Base-by-base conservation (phyloP, 2,113 vertebrate genomes). In the Scartelaos histophorus region DNA sequence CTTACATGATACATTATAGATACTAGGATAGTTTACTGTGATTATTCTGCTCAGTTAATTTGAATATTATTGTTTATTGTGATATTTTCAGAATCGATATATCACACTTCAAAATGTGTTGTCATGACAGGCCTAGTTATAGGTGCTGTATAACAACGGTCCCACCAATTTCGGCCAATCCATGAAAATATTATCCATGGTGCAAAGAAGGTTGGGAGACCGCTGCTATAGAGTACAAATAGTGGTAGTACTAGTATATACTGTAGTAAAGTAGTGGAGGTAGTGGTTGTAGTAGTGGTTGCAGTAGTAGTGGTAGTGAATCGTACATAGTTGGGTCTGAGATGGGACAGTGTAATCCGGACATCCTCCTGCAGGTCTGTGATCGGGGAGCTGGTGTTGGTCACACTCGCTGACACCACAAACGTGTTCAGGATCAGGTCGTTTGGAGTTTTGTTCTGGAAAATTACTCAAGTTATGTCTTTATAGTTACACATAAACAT, bases 391-490 rank as follows among this genome's bases (percentile, higher is more conserved):
- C 83, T 88, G 25, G 79, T 74, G 0, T 95, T 93, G 83, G 93
- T 94, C 79, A 96, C 78, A 64, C 95, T 96, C 87, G 95, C 95
- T 51, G 96, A 95, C 74, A 97, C 93, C 67, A 97, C 92, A 0
- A 95, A 97, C 0, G 94, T 94, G 85, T 94, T 95, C 82, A 98
- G 87, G 19, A 17, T 66, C 73, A 82, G 71, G 16, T 25, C 61
- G 0, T 0, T 68, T 24, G 78, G 74, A 13, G 67, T 70, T 57
- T 83, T 88, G 5, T 24, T 60, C 95, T 98, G 80, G 56, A 91
- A 19, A n/a, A 66, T 22, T 51, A n/a, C n/a, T n/a, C n/a, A 70
- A 10, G 58, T 16, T 60, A 17, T 6, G 17, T n/a, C n/a, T n/a
- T n/a, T n/a, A 5, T 7, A 29, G 46, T 10, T 4, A 62, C 46